Base-by-base conservation (phyloP, 2,888 invertebrate species). In the Drosophila cyrtoloma region DNA sequence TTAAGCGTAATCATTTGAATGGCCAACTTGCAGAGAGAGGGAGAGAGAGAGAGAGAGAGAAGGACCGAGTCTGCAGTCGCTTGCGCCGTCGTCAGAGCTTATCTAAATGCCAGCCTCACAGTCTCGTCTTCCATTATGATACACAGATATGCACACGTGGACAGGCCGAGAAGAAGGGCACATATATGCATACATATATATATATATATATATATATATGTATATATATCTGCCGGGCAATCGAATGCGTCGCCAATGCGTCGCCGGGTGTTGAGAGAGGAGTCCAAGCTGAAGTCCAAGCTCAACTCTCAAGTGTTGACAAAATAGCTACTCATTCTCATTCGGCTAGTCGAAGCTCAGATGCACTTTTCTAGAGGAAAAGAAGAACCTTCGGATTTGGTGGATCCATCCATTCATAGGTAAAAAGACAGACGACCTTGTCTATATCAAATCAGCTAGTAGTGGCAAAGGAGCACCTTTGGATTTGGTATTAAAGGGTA, bases 81-180 rank as follows among this genome's bases (percentile, higher is more conserved):
- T 33, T 42, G 64, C 63, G 72, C 61, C 55, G 82, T 79, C 79
- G 85, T 71, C 90, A 81, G 53, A 16, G 37, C 90, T 93, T 93
- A 93, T 93, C 93, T 93, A 91, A 92, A 92, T 92, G 92, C 93
- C 93, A 93, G 93, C 92, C 93, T 93, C 92, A 92, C 92, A 92
- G 93, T 93, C 93, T 93, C 93, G 93, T 93, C 93, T 93, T 93
- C 93, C 93, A 93, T 93, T 93, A 93, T 93, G 93, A 93, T 93
- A 92, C 91, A 86, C 85, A 90, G 93, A 93, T 92, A 79, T 66
- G 81, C 62, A 77, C 82, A 86, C 75, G 85, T 79, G 79, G 82
- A 80, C 76, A 75, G n/a, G 22, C 47, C 33, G n/a, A 37, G 33
- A 22, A 39, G 37, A 53, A 51, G 69, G 51, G 63, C 42, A 50